Conservation (phyloP, 1,140 invertebrate genomes). For the Asobara japonica region DNA sequence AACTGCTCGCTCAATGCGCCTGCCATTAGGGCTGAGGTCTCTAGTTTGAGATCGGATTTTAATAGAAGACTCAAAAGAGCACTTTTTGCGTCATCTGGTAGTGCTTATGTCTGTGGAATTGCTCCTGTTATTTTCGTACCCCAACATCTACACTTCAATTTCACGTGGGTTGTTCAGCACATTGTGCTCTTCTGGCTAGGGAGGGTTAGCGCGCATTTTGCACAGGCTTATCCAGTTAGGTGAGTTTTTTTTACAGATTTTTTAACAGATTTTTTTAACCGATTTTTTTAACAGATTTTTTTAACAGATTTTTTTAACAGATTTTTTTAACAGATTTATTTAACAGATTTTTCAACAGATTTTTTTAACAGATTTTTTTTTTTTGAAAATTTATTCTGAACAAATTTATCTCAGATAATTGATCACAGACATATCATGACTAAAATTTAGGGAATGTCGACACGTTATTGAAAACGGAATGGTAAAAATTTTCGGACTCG, state of each 20-base stretch:
- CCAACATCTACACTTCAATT: slow-evolving; percentile 86
- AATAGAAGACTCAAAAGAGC: slow-evolving; percentile 89
- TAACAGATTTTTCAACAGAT: too few relatives aligned
- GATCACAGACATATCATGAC: too few relatives aligned
- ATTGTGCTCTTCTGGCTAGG: slow-evolving; percentile 84
- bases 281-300: background rate
- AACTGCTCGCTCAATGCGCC: slow-evolving; percentile 76
- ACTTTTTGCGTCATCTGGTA: slow-evolving; percentile 88
- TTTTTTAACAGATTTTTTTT: too few relatives aligned
- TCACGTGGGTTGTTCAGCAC: slow-evolving; percentile 84
- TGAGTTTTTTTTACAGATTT: slow-evolving; percentile 44
- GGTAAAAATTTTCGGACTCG: too few relatives aligned
- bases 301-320: background rate
- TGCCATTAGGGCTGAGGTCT: slow-evolving; percentile 85
- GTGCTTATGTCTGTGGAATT: slow-evolving; percentile 91
- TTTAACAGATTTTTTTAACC: background rate
- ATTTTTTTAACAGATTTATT: background rate
- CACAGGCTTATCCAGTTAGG: slow-evolving; percentile 79
- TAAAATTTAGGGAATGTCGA: too few relatives aligned
- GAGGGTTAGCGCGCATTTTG: slow-evolving; percentile 82
- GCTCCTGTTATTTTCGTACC: slow-evolving; percentile 82
- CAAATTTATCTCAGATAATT: too few relatives aligned
- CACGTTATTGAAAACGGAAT: too few relatives aligned
- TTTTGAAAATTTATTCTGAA: too few relatives aligned
- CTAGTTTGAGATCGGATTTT: slow-evolving; percentile 85